Evolutionary conservation across 2,888 invertebrate genomes (phyloP).

Genomic region (Drosophila pseudotakahashii): DNA sequence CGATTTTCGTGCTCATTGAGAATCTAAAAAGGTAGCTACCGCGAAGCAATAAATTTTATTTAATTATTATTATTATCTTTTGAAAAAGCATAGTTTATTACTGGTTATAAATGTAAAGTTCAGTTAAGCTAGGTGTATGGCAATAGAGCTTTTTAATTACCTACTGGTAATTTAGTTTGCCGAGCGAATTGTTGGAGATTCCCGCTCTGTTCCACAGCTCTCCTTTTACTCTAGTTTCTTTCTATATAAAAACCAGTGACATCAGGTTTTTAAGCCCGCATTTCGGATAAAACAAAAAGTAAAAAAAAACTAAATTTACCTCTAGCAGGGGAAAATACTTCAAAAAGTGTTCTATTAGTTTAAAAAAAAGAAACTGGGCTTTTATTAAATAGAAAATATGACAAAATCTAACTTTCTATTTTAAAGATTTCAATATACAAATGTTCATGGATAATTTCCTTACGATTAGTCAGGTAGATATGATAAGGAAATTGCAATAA

Average conservation of each 20-base stretch:
- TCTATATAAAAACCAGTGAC: not conserved
- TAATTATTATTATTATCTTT: conserved; percentile 1
- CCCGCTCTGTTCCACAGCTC: conserved; percentile 3
- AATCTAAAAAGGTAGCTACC: not conserved
- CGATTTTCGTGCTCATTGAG: not conserved
- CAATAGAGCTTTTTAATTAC: not conserved
- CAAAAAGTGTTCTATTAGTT: too few relatives aligned
- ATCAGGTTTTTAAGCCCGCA: not conserved
- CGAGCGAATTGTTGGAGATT: not conserved
- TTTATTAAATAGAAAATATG: too few relatives aligned
- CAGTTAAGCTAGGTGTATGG: not conserved
- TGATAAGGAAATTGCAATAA: too few relatives aligned
- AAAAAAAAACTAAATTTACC: too few relatives aligned
- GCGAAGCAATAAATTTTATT: not conserved
- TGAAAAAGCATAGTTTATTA: not conserved
- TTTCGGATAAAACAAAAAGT: not conserved
- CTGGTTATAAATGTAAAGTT: not conserved
- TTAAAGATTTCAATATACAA: not conserved
- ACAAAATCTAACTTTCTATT: too few relatives aligned
- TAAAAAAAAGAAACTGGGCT: too few relatives aligned
- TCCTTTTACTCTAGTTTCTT: not conserved
- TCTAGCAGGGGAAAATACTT: too few relatives aligned
- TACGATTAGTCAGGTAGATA: too few relatives aligned
- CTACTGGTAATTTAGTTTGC: not conserved
- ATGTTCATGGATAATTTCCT: too few relatives aligned